These are phyloP conservation scores for Chaetops frenatus DNA, from an alignment of 2,113 vertebrate species.

Conservation along the genomic window DNA sequence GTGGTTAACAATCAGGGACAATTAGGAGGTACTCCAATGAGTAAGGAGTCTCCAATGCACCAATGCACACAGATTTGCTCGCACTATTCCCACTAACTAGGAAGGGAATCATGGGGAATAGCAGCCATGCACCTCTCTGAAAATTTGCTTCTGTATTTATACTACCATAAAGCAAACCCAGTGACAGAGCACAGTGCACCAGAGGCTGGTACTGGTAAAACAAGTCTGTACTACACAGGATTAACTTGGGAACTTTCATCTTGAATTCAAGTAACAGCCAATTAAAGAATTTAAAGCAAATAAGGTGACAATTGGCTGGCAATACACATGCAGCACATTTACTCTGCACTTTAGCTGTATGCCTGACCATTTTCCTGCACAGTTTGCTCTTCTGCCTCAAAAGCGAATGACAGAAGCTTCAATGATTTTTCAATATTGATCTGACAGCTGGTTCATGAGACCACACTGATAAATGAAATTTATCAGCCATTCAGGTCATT, in stretches of 20 bases:
- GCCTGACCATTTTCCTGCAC: slow-evolving; percentile 67
- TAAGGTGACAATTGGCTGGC: slow-evolving; percentile 1
- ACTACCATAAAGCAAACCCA: not conserved
- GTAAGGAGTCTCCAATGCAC: not conserved
- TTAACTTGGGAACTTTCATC: not conserved
- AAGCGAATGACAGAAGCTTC: slow-evolving; percentile 79
- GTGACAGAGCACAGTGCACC: not conserved
- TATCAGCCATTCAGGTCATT: slow-evolving; percentile 80
- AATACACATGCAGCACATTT: slow-evolving; percentile 50
- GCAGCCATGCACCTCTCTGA: not conserved
- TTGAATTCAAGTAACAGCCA: slow-evolving; percentile 32
- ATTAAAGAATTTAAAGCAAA: slow-evolving; percentile 44
- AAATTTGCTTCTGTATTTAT: not conserved
- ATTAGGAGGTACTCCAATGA: not conserved
- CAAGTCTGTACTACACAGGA: slow-evolving; percentile 63
- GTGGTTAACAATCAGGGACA: not conserved
- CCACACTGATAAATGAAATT: slow-evolving; percentile 81
- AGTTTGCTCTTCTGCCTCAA: slow-evolving; percentile 84
- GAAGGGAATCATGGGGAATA: not conserved
- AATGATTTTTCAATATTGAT: slow-evolving; percentile 77
- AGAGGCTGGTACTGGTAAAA: not conserved
- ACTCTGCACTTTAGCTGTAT: slow-evolving; percentile 51
- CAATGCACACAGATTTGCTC: not conserved
- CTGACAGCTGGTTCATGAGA: slow-evolving; percentile 75
- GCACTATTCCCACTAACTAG: not conserved